A percentile compares a stretch with the other conserved stretches of the same genome.
Evolutionary conservation across 2,888 invertebrate species (phyloP).

Genomic region (Steinernema carpocapsae): DNA sequence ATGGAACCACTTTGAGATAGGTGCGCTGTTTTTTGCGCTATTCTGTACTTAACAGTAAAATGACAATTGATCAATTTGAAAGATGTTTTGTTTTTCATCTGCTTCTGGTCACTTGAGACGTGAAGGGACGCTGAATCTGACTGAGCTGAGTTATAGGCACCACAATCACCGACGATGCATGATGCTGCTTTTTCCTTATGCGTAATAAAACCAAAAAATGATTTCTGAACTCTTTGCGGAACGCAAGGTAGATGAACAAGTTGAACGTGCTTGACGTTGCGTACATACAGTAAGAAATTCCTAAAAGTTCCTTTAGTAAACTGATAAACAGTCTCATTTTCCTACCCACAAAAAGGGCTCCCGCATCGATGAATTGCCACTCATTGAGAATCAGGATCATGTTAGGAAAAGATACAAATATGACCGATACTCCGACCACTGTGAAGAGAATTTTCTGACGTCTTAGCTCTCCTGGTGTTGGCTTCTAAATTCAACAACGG

Average conservation of each 20-base stretch:
- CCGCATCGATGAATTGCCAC: constrained; percentile 45
- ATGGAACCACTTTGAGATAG: too few species aligned
- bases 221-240: constrained; percentile 50
- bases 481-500: constrained; percentile 42
- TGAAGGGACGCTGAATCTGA: too few species aligned
- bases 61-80: too few species aligned
- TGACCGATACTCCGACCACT: constrained; percentile 48
- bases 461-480: constrained; percentile 44
- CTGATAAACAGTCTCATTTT: neutral
- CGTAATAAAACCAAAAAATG: constrained; percentile 41
- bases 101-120: too few species aligned
- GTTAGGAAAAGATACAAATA: constrained; percentile 52
- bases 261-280: constrained; percentile 50
- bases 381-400: constrained; percentile 49
- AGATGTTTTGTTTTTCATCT: too few species aligned
- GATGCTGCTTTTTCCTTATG: constrained; percentile 2
- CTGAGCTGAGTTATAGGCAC: too few species aligned
- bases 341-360: constrained; percentile 50
- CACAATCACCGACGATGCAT: too few species aligned
- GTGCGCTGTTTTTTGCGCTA: too few species aligned
- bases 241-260: constrained; percentile 51
- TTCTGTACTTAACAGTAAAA: too few species aligned
- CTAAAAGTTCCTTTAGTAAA: constrained; percentile 37
- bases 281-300: constrained; percentile 50
- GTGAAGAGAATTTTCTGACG: constrained; percentile 48